These are phyloP conservation scores for Crenichthys baileyi DNA, from an alignment of 2,797 vertebrate species.

Conservation along the genomic window DNA sequence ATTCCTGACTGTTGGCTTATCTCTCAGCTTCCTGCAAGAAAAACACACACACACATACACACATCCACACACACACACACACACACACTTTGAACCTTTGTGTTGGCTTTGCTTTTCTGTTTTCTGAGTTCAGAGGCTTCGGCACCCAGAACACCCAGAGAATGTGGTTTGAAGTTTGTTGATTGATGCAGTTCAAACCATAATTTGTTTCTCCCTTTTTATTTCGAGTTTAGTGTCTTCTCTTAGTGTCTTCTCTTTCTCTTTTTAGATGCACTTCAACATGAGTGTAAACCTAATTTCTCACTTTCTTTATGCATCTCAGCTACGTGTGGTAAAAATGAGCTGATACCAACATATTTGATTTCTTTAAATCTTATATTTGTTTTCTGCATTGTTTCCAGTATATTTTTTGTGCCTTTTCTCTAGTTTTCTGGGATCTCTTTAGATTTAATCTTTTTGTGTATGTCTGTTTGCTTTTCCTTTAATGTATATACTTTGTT, in stretches of 20 bases:
- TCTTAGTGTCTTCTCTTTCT: neutral
- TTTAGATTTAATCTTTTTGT: neutral
- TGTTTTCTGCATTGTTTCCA: neutral
- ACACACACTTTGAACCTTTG: neutral
- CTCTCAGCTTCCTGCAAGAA: constrained; percentile 7
- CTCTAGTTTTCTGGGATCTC: neutral
- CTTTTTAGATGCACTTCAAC: neutral
- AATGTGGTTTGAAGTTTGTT: neutral
- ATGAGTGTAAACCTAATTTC: constrained; percentile 3
- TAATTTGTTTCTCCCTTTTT: neutral
- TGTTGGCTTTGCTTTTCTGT: neutral
- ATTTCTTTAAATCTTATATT: neutral
- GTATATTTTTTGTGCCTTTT: neutral
- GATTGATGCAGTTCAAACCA: neutral
- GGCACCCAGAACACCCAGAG: neutral
- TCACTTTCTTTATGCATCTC: neutral
- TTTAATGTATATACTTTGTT: neutral
- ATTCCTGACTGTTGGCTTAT: constrained; percentile 38
- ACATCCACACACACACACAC: neutral
- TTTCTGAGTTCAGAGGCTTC: constrained; percentile 4
- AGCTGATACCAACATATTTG: neutral
- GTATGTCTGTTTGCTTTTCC: neutral
- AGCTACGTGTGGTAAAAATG: neutral
- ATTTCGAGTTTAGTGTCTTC: neutral
- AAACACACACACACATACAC: neutral